Conservation (phyloP, 1,140 invertebrate species). For the Cataglyphis hispanica region DNA sequence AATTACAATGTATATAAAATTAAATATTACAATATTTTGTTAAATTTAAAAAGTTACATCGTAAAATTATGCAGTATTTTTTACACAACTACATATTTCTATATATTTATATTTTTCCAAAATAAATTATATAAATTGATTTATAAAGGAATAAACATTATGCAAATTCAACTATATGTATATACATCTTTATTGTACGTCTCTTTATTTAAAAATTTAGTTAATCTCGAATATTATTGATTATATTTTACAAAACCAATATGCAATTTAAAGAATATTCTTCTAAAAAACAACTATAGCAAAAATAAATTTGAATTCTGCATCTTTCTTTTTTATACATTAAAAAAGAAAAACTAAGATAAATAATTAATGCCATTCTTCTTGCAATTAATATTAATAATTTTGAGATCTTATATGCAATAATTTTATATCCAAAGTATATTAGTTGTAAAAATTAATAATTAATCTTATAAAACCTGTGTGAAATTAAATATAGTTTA, state of each 20-base stretch:
- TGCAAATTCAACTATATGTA: background rate
- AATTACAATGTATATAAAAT: background rate
- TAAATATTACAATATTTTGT: background rate
- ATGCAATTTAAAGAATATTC: background rate
- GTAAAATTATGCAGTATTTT: constrained; percentile 7
- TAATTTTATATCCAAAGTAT: too few species aligned
- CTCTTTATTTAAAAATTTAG: background rate
- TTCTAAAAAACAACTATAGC: background rate
- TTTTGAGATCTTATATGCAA: too few species aligned
- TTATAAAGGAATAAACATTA: constrained; percentile 2
- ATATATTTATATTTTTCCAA: background rate
- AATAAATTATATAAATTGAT: background rate
- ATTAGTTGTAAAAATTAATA: too few species aligned
- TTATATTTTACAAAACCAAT: background rate
- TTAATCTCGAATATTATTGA: background rate
- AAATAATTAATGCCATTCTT: background rate
- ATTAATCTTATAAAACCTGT: too few species aligned
- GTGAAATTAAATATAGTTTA: too few species aligned
- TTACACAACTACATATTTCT: background rate
- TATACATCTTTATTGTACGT: background rate
- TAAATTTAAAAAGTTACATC: background rate
- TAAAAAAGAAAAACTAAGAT: background rate
- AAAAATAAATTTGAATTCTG: background rate
- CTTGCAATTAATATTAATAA: background rate
- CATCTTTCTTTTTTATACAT: background rate